Percentiles rank a stretch among this genome's conserved stretches.
These are phyloP conservation scores for Cephus rjabovi DNA, from an alignment of 2,888 invertebrate species.

Conservation along the genomic window DNA sequence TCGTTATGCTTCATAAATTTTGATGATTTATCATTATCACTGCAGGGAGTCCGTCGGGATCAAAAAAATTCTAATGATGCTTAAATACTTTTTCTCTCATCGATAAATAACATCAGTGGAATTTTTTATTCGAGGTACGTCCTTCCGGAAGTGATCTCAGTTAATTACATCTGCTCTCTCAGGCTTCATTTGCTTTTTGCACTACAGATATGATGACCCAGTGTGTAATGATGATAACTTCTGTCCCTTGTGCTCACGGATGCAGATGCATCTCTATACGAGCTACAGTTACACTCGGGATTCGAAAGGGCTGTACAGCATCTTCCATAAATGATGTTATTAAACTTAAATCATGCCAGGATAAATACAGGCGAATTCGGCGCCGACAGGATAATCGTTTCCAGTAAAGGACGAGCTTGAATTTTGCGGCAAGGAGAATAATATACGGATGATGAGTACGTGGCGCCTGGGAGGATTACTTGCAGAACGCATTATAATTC, in stretches of 20 bases:
- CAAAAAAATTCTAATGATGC: no score
- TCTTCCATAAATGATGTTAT: not conserved
- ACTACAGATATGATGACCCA: not conserved
- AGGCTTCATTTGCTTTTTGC: not conserved
- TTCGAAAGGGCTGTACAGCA: not conserved
- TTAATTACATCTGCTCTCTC: not conserved
- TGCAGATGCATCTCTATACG: not conserved
- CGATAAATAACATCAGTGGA: no score
- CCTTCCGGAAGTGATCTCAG: no score
- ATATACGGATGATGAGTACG: not conserved
- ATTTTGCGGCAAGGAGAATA: not conserved
- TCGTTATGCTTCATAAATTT: not conserved
- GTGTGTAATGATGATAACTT: not conserved
- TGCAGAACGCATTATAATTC: not conserved
- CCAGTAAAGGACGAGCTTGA: not conserved
- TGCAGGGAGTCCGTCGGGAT: not conserved
- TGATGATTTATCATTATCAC: not conserved
- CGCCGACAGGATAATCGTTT: not conserved
- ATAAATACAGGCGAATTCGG: not conserved
- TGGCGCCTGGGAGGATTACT: not conserved
- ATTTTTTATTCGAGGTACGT: no score
- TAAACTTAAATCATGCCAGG: not conserved
- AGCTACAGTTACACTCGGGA: not conserved
- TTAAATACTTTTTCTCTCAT: no score
- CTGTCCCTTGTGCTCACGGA: conserved; percentile 18